phyloP scores from a whole-genome alignment of 2,797 vertebrate species.

The Buphagus erythrorhynchus region DNA sequence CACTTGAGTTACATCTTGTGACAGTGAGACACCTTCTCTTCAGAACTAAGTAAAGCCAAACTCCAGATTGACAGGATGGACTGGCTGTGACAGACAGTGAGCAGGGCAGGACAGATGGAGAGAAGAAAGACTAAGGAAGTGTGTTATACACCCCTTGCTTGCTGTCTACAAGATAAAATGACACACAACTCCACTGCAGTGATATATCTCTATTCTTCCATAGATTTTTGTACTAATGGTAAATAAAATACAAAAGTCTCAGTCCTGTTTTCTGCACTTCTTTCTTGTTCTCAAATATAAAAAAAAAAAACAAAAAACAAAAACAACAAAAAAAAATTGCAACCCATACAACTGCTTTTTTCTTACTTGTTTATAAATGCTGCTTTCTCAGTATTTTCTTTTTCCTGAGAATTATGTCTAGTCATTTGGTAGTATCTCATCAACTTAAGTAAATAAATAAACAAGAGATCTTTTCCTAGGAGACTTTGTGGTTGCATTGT shows the following conservation, averaged over 20 bases:
- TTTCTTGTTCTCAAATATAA: neutral
- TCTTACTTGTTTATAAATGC: neutral
- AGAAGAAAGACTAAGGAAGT: neutral
- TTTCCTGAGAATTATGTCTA: neutral
- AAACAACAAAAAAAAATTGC: too few relatives aligned
- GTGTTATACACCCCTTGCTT: neutral
- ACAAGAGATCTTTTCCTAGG: neutral
- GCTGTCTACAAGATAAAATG: neutral
- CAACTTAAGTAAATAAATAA: conserved; percentile 14
- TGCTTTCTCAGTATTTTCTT: neutral
- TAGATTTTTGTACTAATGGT: neutral
- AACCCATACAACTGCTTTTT: neutral
- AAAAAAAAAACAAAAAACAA: neutral
- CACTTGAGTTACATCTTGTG: neutral
- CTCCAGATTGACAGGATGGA: neutral
- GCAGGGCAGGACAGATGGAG: neutral
- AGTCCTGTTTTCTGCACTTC: neutral
- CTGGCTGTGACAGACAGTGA: neutral
- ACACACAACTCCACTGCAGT: neutral
- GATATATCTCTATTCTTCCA: neutral
- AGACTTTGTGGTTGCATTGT: conserved; percentile 10
- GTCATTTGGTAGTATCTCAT: conserved; percentile 1
- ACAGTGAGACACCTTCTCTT: neutral
- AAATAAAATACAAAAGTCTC: neutral
- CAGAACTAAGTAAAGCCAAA: neutral